These are phyloP conservation scores for Columba guinea DNA, from an alignment of 2,797 vertebrate genomes.

Conservation along the genomic window DNA sequence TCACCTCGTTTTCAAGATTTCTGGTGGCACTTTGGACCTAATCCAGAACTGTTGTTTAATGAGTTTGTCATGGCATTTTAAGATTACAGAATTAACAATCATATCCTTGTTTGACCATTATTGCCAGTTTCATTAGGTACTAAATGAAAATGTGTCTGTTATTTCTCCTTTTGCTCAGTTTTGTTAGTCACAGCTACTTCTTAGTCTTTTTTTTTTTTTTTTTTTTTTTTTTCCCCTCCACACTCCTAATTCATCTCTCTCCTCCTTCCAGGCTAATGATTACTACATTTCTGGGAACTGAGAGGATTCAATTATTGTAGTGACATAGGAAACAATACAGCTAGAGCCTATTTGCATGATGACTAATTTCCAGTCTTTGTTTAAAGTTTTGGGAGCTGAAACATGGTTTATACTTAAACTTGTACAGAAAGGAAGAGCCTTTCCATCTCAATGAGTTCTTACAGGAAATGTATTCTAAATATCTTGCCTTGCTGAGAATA, in stretches of 20 bases:
- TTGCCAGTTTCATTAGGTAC: background rate
- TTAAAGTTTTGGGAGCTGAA: background rate
- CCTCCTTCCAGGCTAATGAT: slow-evolving; percentile 11
- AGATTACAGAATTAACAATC: background rate
- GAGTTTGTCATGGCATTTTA: background rate
- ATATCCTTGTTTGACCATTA: background rate
- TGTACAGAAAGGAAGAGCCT: background rate
- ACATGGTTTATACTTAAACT: background rate
- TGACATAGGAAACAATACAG: background rate
- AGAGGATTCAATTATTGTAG: slow-evolving; percentile 15
- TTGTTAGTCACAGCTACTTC: slow-evolving; percentile 8
- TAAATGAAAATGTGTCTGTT: background rate
- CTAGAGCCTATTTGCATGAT: slow-evolving; percentile 3
- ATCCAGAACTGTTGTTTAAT: background rate
- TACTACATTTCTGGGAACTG: slow-evolving; percentile 11
- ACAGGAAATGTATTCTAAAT: slow-evolving; percentile 20
- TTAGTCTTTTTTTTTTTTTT: background rate
- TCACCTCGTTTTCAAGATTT: background rate
- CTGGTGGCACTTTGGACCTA: background rate
- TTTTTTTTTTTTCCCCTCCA: background rate
- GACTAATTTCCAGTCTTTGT: slow-evolving; percentile 45
- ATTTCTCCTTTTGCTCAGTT: background rate
- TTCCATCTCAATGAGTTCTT: slow-evolving; percentile 5
- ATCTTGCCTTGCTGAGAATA: background rate
- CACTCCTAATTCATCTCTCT: background rate